A percentile compares a stretch with the other conserved stretches of the same genome.
phyloP scores from a whole-genome alignment of 2,797 vertebrate species.

The Menidia menidia region DNA sequence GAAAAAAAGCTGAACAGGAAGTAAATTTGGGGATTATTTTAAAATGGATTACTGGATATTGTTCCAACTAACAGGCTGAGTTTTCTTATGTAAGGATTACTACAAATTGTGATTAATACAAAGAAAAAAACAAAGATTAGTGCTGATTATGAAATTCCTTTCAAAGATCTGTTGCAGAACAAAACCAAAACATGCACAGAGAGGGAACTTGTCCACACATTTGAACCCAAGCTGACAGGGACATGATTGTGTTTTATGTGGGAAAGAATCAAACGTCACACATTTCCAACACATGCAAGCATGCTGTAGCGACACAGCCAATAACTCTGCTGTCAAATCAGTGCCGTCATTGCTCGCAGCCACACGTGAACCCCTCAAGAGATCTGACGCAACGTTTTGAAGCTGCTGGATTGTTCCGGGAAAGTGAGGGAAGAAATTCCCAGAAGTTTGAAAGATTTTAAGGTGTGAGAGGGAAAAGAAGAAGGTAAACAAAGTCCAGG shows the following conservation, averaged over 20 bases:
- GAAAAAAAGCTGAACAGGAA: neutral
- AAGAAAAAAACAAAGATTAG: constrained; percentile 2
- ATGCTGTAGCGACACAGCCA: constrained; percentile 38
- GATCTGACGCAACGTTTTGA: constrained; percentile 36
- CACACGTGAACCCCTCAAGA: constrained; percentile 11
- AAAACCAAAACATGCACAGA: constrained; percentile 56
- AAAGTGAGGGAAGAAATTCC: constrained; percentile 5
- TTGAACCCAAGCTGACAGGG: constrained; percentile 15
- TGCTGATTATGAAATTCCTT: constrained; percentile 42
- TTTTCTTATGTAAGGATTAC: constrained; percentile 50
- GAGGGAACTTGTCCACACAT: constrained; percentile 16
- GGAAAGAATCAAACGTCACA: constrained; percentile 33
- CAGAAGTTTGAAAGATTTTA: constrained; percentile 5
- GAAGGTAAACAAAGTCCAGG: neutral
- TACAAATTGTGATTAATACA: constrained; percentile 33
- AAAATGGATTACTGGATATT: constrained; percentile 49
- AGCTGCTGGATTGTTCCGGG: constrained; percentile 25
- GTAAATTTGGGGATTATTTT: constrained; percentile 25
- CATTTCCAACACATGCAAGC: constrained; percentile 11
- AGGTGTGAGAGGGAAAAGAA: constrained; percentile 4
- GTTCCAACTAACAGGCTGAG: constrained; percentile 50
- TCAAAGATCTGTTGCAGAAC: constrained; percentile 1
- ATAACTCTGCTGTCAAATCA: constrained; percentile 40
- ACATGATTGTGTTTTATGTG: constrained; percentile 36
- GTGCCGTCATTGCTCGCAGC: constrained; percentile 17